Conservation (phyloP, 2,113 vertebrate genomes). For the Theristicus caerulescens region DNA sequence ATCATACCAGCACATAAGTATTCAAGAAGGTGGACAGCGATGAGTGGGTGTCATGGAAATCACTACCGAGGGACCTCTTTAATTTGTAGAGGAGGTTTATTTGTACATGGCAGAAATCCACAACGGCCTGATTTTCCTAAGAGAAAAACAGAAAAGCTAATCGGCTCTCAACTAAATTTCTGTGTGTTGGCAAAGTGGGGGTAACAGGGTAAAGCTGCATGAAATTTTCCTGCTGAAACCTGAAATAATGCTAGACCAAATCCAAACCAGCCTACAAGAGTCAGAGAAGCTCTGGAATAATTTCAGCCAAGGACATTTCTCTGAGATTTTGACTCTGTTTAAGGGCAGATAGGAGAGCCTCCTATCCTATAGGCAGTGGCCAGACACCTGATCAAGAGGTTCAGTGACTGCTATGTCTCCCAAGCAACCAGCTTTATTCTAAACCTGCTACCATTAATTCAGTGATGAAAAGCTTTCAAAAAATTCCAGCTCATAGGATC, state of each 20-base stretch:
- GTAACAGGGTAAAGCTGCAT: neutral
- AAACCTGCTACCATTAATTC: neutral
- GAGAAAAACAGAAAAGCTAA: neutral
- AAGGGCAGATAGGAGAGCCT: neutral
- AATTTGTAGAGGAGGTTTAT: neutral
- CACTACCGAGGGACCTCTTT: neutral
- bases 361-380: neutral
- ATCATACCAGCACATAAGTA: neutral
- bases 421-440: neutral
- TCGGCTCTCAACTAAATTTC: neutral
- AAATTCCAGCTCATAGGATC: neutral
- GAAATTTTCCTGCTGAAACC: neutral
- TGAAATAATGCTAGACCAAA: neutral
- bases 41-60: neutral
- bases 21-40: neutral
- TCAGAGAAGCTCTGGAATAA: neutral
- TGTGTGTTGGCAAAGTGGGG: neutral
- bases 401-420: neutral
- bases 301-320: neutral
- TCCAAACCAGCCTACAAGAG: neutral
- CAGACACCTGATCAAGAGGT: neutral
- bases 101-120: neutral
- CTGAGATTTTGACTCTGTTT: neutral
- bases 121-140: neutral
- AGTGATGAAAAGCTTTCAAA: neutral